phyloP scores from a whole-genome alignment of 2,797 vertebrate species.

The Cirrhinus mrigala region DNA sequence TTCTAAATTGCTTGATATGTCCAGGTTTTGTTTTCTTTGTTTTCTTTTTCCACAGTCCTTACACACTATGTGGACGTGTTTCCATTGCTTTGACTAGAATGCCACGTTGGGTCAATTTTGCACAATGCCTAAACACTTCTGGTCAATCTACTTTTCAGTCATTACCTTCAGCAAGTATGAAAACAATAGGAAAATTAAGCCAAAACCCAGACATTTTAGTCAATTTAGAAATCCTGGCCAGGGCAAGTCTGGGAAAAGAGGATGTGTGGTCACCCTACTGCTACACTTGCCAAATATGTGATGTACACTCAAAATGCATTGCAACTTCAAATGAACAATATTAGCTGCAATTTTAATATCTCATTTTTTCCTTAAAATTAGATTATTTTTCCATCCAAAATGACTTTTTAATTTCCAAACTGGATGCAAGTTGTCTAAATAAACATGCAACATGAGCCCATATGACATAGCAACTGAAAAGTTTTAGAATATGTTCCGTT shows the following conservation, averaged over 20 bases:
- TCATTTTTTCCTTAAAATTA: not conserved
- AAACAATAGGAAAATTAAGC: not conserved
- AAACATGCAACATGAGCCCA: not conserved
- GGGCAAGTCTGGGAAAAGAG: not conserved
- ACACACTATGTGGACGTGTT: no score
- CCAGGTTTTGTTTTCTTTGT: not conserved
- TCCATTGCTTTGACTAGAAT: not conserved
- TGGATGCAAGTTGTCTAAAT: not conserved
- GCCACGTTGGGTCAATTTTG: not conserved
- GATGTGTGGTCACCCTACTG: not conserved
- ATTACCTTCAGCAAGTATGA: not conserved
- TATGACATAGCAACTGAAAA: not conserved
- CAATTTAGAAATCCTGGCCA: not conserved
- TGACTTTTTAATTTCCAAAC: not conserved
- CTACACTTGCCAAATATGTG: not conserved
- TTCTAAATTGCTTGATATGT: not conserved
- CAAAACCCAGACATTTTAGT: not conserved
- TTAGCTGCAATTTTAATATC: no score
- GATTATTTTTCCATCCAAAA: not conserved
- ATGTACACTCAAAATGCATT: not conserved
- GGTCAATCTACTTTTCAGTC: not conserved
- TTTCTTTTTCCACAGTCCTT: not conserved
- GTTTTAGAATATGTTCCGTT: not conserved
- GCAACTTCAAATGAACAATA: not conserved
- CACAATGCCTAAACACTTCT: not conserved